Percentiles rank a stretch among this genome's conserved stretches.
Evolutionary conservation across 2,888 invertebrate species (phyloP).

Genomic region (Patella pellucida): DNA sequence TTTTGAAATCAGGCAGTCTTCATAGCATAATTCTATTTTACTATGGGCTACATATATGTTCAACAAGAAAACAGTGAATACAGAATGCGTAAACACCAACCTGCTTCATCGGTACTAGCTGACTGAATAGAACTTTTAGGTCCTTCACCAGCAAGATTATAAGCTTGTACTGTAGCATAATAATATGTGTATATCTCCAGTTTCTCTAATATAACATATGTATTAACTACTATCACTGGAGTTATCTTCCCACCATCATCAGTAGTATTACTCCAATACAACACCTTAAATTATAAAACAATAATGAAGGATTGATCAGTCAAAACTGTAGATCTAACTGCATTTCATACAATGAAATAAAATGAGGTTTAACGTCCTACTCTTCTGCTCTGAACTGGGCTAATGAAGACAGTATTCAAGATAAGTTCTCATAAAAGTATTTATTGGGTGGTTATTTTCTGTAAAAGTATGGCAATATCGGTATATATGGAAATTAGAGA

Average conservation of each 20-base stretch:
- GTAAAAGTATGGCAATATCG: too few relatives aligned
- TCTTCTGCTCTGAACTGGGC: too few relatives aligned
- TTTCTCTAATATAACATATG: slow-evolving; percentile 77
- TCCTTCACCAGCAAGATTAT: slow-evolving; percentile 98
- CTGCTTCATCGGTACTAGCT: slow-evolving; percentile 82
- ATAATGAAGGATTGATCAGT: neutral
- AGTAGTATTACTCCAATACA: slow-evolving; percentile 24
- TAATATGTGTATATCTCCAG: slow-evolving; percentile 94
- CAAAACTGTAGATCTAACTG: too few relatives aligned
- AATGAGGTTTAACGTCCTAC: too few relatives aligned
- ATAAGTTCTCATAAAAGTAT: too few relatives aligned
- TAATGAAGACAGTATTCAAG: too few relatives aligned
- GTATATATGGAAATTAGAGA: too few relatives aligned
- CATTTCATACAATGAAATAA: too few relatives aligned
- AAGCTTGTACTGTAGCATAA: slow-evolving; percentile 90
- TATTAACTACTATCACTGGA: slow-evolving; percentile 76
- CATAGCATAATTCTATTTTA: too few relatives aligned
- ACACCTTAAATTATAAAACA: slow-evolving; percentile 20
- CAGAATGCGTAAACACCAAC: slow-evolving; percentile 42
- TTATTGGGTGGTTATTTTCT: too few relatives aligned
- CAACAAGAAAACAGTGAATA: neutral
- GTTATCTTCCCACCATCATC: neutral
- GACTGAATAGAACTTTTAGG: slow-evolving; percentile 83
- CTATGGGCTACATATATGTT: too few relatives aligned
- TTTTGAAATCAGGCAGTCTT: too few relatives aligned